Evolutionary conservation across 2,888 invertebrate genomes (phyloP), one percentile per base, ranked within the genome.

Genomic region (Drosophila algonquin): DNA sequence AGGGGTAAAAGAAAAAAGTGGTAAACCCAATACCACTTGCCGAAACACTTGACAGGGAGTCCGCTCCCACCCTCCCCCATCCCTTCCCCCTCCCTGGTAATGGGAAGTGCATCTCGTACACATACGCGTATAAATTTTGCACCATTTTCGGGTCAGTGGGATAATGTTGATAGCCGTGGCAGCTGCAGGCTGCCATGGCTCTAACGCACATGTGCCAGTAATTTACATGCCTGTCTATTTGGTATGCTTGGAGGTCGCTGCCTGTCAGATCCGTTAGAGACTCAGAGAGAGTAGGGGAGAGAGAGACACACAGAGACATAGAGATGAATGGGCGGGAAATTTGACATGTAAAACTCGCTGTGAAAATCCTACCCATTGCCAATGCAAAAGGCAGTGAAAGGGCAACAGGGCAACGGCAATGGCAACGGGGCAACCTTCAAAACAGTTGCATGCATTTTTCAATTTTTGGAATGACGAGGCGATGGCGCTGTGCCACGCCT

Each of bases 401-500:
- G 74, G 69, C 81, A 89, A 89, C 7, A 89, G 7, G 27, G 71
- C 81, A 89, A 84, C 30, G 24, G 24, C 63, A 63, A 46, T 52
- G 74, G 69, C 81, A 89, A 88, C 30, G 24, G 24, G 71, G 71
- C 81, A 89, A 84, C 89, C 83, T 84, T 84, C 83, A 84, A 84
- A 87, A 84, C 80, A 81, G 89, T 84, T 84, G 80, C 87, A 77
- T 89, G 80, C 77, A 87, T 87, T 87, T 89, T 87, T 84, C 77
- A 81, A 89, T 79, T 87, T 77, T 73, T 59, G 53, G 64, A 58
- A 74, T 69, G 67, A 67, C 67, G 71, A 68, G 69, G 72, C 69
- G 40, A 53, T 71, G 72, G 72, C 53, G 21, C 60, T 69, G 57
- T 67, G 64, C 70, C 61, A 63, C 74, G 40, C 73, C 57, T 10